These are phyloP conservation scores for Orchestes rusci DNA, from an alignment of 2,888 invertebrate species.

Conservation along the genomic window DNA sequence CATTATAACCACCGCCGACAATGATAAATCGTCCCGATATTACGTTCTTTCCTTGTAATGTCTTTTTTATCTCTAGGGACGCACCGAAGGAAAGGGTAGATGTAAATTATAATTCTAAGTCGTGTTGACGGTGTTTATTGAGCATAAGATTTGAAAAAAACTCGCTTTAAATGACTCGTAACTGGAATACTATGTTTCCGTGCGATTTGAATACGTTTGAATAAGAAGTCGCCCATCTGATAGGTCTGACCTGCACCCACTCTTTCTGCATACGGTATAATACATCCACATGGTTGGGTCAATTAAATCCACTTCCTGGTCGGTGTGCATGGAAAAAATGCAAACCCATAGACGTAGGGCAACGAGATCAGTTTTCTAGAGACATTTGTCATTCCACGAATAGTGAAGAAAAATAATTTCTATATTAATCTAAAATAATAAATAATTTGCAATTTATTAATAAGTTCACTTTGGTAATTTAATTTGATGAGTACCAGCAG, in stretches of 20 bases:
- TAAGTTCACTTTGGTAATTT: too few relatives aligned
- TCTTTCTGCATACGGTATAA: slow-evolving; percentile 20
- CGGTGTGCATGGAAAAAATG: too few relatives aligned
- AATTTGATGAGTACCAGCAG: too few relatives aligned
- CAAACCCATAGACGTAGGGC: too few relatives aligned
- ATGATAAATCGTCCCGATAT: slow-evolving; percentile 37
- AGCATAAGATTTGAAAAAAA: slow-evolving; percentile 29
- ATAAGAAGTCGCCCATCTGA: slow-evolving; percentile 1
- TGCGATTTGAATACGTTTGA: slow-evolving; percentile 17
- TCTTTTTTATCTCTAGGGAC: slow-evolving; percentile 42
- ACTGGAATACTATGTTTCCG: background rate
- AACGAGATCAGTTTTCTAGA: too few relatives aligned
- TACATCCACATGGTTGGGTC: slow-evolving; percentile 22
- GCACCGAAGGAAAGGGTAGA: slow-evolving; percentile 30
- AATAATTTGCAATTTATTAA: too few relatives aligned
- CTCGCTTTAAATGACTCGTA: slow-evolving; percentile 9
- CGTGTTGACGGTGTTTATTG: slow-evolving; percentile 26
- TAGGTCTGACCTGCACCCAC: slow-evolving; percentile 20
- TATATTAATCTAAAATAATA: too few relatives aligned
- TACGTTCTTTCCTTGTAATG: slow-evolving; percentile 42
- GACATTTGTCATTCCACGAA: too few relatives aligned
- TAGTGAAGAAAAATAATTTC: too few relatives aligned
- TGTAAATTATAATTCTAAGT: slow-evolving; percentile 30
- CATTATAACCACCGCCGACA: slow-evolving; percentile 29
- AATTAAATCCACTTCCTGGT: slow-evolving; percentile 24